phyloP scores from a whole-genome alignment of 37 sponge, comb jelly and placozoan species.

The Ephydatia muelleri region DNA sequence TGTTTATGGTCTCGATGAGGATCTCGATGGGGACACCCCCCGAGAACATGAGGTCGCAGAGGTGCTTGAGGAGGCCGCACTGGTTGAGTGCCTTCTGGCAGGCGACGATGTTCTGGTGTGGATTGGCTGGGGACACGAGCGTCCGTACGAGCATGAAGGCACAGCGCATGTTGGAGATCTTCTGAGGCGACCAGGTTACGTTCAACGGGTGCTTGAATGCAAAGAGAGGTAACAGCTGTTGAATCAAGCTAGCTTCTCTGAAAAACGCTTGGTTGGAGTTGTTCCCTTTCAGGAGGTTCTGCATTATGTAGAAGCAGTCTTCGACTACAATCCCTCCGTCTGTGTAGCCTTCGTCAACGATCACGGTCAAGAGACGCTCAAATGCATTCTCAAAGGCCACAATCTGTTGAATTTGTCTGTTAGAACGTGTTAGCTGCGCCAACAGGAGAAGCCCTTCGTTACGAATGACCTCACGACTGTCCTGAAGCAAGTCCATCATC shows the following conservation, averaged over 20 bases:
- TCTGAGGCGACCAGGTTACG: slow-evolving; percentile 43
- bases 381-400: slow-evolving; percentile 97
- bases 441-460: slow-evolving; percentile 89
- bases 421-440: slow-evolving; percentile 72
- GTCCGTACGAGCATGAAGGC: slow-evolving; percentile 58
- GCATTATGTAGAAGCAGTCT: slow-evolving; percentile 81
- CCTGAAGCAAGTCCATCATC: slow-evolving; percentile 90
- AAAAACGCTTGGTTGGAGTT: slow-evolving; percentile 91
- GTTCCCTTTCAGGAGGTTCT: slow-evolving; percentile 71
- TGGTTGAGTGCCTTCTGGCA: slow-evolving; percentile 74
- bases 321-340: slow-evolving; percentile 91
- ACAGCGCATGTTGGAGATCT: slow-evolving; percentile 50
- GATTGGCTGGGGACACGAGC: slow-evolving; percentile 66
- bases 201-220: slow-evolving; percentile 15
- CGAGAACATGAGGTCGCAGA: slow-evolving; percentile 80
- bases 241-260: slow-evolving; percentile 79
- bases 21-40: slow-evolving; percentile 75
- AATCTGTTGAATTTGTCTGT: slow-evolving; percentile 89
- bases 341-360: slow-evolving; percentile 82
- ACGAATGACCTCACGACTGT: slow-evolving; percentile 82
- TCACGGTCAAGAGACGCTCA: slow-evolving; percentile 79
- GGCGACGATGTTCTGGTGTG: slow-evolving; percentile 55
- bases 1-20: slow-evolving; percentile 74
- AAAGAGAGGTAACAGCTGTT: slow-evolving; percentile 64
- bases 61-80: slow-evolving; percentile 61